A percentile compares a stretch with the other conserved stretches of the same genome.
phyloP scores from a whole-genome alignment of 2,113 vertebrate species.

The Ancistrus triradiatus region DNA sequence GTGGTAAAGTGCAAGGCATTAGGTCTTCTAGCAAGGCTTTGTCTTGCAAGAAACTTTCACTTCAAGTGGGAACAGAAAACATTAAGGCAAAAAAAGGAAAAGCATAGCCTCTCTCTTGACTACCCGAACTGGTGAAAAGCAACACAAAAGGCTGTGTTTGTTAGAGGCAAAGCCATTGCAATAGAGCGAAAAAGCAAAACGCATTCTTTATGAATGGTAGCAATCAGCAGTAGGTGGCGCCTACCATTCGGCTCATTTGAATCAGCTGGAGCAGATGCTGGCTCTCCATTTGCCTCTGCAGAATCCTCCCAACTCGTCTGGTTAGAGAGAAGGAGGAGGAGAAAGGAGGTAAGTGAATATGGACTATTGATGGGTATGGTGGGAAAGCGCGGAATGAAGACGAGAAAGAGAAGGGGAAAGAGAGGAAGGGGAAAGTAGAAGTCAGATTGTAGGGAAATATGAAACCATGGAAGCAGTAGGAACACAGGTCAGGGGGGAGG shows the following conservation, averaged over 20 bases:
- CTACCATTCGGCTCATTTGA: slow-evolving; percentile 24
- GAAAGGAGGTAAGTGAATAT: too few species aligned
- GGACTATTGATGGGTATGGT: too few species aligned
- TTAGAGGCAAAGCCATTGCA: slow-evolving; percentile 5
- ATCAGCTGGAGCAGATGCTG: slow-evolving; percentile 4
- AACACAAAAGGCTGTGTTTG: neutral
- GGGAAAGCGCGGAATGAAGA: slow-evolving; percentile 1
- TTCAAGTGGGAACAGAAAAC: neutral
- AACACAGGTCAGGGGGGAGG: too few species aligned
- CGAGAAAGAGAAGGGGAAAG: too few species aligned
- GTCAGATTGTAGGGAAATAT: too few species aligned
- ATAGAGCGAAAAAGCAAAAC: slow-evolving; percentile 1
- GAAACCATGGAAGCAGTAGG: too few species aligned
- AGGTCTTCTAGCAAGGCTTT: neutral
- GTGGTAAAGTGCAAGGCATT: neutral
- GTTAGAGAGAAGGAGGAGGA: too few species aligned
- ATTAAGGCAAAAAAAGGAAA: neutral
- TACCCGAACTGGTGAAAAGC: too few species aligned
- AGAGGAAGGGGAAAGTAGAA: too few species aligned
- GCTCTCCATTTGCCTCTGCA: slow-evolving; percentile 8
- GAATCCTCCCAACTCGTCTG: slow-evolving; percentile 30
- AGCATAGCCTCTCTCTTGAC: neutral
- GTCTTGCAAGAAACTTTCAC: neutral
- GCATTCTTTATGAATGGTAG: slow-evolving; percentile 7
- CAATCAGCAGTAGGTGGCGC: slow-evolving; percentile 10